phyloP scores from a whole-genome alignment of 2,888 invertebrate genomes.

The Oscheius sp. region DNA sequence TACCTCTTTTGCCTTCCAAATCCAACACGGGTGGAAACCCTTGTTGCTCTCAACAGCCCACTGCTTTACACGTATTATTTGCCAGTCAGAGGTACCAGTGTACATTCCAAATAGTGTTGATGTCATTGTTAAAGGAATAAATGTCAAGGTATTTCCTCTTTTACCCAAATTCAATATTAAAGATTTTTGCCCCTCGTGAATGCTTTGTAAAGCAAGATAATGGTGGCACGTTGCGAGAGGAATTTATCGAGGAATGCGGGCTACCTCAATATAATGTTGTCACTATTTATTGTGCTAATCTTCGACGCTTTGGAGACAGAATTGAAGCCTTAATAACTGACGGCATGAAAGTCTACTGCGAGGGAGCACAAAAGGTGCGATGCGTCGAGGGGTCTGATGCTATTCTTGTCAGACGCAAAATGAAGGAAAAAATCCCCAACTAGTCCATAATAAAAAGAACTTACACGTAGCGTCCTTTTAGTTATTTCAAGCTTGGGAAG shows the following conservation, averaged over 20 bases:
- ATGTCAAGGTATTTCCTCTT: neutral
- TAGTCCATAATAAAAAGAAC: neutral
- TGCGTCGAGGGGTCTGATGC: too few relatives aligned
- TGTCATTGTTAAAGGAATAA: neutral
- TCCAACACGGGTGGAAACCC: conserved; percentile 46
- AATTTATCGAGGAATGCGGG: neutral
- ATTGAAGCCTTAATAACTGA: conserved; percentile 20
- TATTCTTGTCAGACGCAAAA: too few relatives aligned
- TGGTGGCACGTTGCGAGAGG: neutral
- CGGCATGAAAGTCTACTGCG: conserved; percentile 24
- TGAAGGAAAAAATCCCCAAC: neutral
- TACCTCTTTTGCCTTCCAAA: conserved; percentile 23
- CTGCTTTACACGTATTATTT: conserved; percentile 39
- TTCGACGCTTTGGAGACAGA: conserved; percentile 15
- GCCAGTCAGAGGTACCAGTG: conserved; percentile 29
- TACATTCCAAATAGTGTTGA: neutral
- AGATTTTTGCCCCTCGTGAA: neutral
- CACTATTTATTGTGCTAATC: neutral
- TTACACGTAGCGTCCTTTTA: too few relatives aligned
- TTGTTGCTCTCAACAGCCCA: conserved; percentile 42
- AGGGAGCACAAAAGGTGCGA: conserved; percentile 9
- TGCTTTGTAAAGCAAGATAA: neutral
- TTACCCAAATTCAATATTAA: neutral
- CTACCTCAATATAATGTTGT: neutral
- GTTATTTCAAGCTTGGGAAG: too few relatives aligned